These are phyloP conservation scores for Ectemnius lituratus DNA, from an alignment of 2,888 invertebrate genomes.

Conservation along the genomic window DNA sequence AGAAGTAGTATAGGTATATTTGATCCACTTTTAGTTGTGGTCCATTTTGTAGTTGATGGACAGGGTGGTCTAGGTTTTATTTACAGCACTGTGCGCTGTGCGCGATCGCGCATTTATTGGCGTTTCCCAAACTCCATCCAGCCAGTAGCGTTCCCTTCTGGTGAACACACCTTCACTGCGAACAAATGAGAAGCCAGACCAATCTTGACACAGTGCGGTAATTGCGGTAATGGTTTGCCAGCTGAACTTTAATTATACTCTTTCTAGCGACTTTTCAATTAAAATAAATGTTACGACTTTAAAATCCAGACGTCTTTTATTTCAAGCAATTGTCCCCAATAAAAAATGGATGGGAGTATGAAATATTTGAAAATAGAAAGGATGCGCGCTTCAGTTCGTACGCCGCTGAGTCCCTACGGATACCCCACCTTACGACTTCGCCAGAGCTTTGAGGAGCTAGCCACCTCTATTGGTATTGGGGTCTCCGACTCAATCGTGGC, in stretches of 20 bases:
- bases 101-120: constrained; percentile 48
- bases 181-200: constrained; percentile 47
- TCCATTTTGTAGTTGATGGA: background rate
- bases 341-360: background rate
- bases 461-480: constrained; percentile 58
- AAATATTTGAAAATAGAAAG: constrained; percentile 14
- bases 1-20: too few species aligned
- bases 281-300: background rate
- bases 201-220: constrained; percentile 37
- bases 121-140: constrained; percentile 44
- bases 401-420: constrained; percentile 49
- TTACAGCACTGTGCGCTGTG: constrained; percentile 47
- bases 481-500: constrained; percentile 65
- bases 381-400: constrained; percentile 52
- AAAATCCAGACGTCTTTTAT: constrained; percentile 26
- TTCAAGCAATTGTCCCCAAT: constrained; percentile 14
- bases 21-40: too few species aligned
- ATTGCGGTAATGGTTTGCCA: constrained; percentile 52
- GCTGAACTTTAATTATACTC: constrained; percentile 57
- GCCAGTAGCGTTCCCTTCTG: constrained; percentile 44
- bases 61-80: constrained; percentile 37
- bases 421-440: constrained; percentile 57
- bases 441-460: constrained; percentile 49
- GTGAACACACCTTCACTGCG: constrained; percentile 53
- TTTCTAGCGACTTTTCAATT: constrained; percentile 38